phyloP scores from a whole-genome alignment of 2,113 vertebrate genomes.

The Corvus moneduloides region DNA sequence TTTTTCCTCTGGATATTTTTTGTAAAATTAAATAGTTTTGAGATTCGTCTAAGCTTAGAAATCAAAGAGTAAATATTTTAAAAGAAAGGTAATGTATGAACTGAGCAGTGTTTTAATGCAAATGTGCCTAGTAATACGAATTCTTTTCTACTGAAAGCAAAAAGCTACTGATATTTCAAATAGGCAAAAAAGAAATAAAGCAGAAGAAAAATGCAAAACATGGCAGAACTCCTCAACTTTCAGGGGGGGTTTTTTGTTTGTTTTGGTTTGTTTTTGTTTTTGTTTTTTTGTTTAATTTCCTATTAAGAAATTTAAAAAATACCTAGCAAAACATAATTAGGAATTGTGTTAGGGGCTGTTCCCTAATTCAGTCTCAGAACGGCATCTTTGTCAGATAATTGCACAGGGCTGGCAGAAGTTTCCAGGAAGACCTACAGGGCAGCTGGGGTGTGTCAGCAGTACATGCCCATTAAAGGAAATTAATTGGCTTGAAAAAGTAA shows the following conservation, averaged over 20 bases:
- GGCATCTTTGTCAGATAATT: not conserved
- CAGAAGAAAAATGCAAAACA: not conserved
- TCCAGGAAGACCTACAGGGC: no score
- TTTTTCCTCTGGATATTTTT: not conserved
- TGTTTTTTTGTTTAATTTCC: not conserved
- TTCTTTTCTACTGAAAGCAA: not conserved
- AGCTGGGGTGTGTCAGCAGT: no score
- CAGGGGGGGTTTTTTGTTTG: not conserved
- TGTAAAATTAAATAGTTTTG: not conserved
- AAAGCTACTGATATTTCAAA: not conserved
- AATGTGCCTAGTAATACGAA: not conserved
- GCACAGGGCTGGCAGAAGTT: no score
- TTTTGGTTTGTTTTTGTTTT: not conserved
- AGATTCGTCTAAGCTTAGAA: not conserved
- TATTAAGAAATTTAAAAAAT: not conserved
- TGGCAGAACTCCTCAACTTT: not conserved
- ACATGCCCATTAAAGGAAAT: no score
- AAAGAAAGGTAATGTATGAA: not conserved
- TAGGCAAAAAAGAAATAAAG: not conserved
- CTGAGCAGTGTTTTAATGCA: not conserved
- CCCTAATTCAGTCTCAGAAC: not conserved
- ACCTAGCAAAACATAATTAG: not conserved
- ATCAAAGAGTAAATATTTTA: not conserved
- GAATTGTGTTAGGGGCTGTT: accelerated
- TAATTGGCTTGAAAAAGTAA: no score